Evolutionary conservation across 1,140 invertebrate species (phyloP), one percentile per base, ranked within the genome.

Genomic region (Leptonema lineaticorne): DNA sequence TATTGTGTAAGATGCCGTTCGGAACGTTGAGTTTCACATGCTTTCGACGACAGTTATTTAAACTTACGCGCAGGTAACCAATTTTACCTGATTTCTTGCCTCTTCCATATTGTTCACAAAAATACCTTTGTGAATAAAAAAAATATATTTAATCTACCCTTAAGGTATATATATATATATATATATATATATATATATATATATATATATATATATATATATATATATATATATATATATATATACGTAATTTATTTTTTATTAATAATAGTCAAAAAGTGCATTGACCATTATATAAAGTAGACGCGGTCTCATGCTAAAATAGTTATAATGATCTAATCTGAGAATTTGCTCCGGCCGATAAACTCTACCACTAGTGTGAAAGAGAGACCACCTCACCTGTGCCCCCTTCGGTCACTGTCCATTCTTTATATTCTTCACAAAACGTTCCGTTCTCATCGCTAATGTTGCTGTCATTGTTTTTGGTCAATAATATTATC

Each of bases 271-370:
- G 46, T 20, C 16, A 7, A n/a, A 4, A 46, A 48, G 46, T 48
- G 46, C 46, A 48, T 48, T 48, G 46, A 48, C 46, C 41, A 46
- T 46, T 46, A n/a, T n/a, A 46, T 11, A 33, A 11, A 33, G 30
- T 41, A 16, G 11, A 1, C n/a, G 3, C 46, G 46, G n/a, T 48
- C 46, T 18, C 46, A 48, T 20, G 46, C 46, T 20, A 33, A 59
- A 59, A 59, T 59, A 59, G 27, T 33, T 24, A 16, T 28, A 28
- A 59, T 59, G 57, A 59, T 59, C 57, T 59, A 59, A 59, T 59
- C 57, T 41, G 57, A 30, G 33, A 33, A 16, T 41, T 59, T 33
- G 57, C 11, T 22, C 27, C 28, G 57, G 57, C 24, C 57, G 57
- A 59, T 59, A 59, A 59, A 59, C 57, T 59, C 57, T 59, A 27